Base-by-base conservation (phyloP, 2,113 vertebrate species). In the Paratilapia polleni region DNA sequence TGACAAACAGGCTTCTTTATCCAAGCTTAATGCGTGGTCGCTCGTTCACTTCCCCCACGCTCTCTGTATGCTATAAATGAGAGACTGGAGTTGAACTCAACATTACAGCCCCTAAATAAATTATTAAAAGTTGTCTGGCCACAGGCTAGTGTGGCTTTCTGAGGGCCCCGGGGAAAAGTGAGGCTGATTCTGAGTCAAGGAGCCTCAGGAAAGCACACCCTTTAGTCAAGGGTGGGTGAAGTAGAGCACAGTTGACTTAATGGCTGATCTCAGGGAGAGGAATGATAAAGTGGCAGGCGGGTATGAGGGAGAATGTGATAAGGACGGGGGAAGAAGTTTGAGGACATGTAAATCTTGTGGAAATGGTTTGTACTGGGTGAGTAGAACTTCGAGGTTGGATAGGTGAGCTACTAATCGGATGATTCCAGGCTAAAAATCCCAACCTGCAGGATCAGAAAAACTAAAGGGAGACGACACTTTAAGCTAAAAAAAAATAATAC, bases 111-210 rank as follows among this genome's bases (percentile, higher is more conserved):
- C 80, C 62, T 95, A 87, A 94, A 94, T 95, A 93, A 93, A 93
- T 94, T 81, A 95, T 94, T 92, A 94, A 92, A 92, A 94, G 88
- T 70, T 38, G 86, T 93, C 93, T 93, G 89, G 89, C 78, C 17
- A 8, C 61, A 47, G 79, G 87, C 84, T 78, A 82, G 87, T 56
- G 1, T 1, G 52, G 74, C 80, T 66, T 83, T 81, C 77, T 89
- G 77, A 15, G 1, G 8, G 73, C 78, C 86, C 28, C 1, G 15
- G 68, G 75, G 80, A 82, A 82, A 78, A n/a, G 73, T 15, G 13
- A 47, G 61, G 52, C 84, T 63, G 77, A 58, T 85, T 82, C 36
- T 8, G 78, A 90, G 89, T 84, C 4, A 77, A 90, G 83, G 49
- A 88, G 84, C 80, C 61, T 85, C 77, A 28, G 62, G 73, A 88